A percentile compares a stretch with the other conserved stretches of the same genome.
phyloP scores from a whole-genome alignment of 1,140 invertebrate species.

The Paraescarpia echinospica region DNA sequence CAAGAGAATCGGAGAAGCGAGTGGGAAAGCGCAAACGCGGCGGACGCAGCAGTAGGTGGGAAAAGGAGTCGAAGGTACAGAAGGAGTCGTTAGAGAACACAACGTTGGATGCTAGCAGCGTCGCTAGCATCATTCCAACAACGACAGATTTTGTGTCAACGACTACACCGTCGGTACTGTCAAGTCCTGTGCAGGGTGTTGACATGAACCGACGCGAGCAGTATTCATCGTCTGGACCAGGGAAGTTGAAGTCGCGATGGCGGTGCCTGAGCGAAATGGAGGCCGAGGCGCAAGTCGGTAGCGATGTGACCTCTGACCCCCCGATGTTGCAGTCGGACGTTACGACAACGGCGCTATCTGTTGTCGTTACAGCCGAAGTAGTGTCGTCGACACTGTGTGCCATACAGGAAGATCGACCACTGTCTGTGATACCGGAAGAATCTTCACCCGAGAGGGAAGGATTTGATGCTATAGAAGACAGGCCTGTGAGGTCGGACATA shows the following conservation, averaged over 20 bases:
- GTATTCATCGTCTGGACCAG: conserved; percentile 60
- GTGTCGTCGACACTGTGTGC: background rate
- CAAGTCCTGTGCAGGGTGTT: background rate
- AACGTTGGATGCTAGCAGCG: background rate
- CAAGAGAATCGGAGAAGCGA: background rate
- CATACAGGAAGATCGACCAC: background rate
- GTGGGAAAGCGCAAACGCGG: conserved; percentile 12
- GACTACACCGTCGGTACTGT: background rate
- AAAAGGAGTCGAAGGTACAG: conserved; percentile 14
- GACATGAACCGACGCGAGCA: background rate
- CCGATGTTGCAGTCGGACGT: background rate
- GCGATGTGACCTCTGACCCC: conserved; percentile 23
- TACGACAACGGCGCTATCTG: background rate
- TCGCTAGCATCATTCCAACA: background rate
- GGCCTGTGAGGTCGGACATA: conserved; percentile 30
- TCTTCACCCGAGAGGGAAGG: conserved; percentile 28
- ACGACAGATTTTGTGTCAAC: background rate
- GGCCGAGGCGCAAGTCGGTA: conserved; percentile 31
- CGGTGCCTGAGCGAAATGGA: conserved; percentile 79
- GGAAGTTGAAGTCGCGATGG: conserved; percentile 86
- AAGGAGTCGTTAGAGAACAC: background rate
- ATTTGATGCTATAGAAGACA: conserved; percentile 26
- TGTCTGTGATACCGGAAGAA: conserved; percentile 18
- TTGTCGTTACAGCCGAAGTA: conserved; percentile 3
- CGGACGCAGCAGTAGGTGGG: background rate